Evolutionary conservation across 2,888 invertebrate species (phyloP).

Genomic region (Torymus tubicola): DNA sequence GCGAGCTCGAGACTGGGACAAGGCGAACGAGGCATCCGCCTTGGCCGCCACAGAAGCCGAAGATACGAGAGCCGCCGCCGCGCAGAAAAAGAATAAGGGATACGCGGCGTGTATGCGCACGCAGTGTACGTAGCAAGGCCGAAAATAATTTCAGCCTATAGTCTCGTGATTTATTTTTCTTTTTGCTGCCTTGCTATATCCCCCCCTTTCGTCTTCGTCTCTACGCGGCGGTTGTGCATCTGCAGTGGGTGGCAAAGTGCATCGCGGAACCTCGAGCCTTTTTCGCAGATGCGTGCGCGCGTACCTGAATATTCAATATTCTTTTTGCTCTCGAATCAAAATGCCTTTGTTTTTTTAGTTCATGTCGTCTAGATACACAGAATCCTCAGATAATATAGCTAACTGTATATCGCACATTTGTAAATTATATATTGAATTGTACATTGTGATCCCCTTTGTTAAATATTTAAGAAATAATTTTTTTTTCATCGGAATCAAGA

Average conservation of each 20-base stretch:
- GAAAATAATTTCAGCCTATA: conserved; percentile 53
- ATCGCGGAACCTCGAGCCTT: conserved; percentile 21
- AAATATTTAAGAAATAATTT: no score
- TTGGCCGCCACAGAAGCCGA: conserved; percentile 57
- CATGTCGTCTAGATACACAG: no score
- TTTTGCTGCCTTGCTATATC: no score
- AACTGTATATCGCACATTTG: no score
- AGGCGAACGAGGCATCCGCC: conserved; percentile 62
- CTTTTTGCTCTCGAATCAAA: not conserved
- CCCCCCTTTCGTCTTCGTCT: not conserved
- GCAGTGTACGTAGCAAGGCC: conserved; percentile 46
- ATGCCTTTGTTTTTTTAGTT: no score
- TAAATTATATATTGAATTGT: no score
- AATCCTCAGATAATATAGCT: no score
- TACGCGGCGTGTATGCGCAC: conserved; percentile 1
- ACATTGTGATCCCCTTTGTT: no score
- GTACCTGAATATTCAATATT: conserved; percentile 23
- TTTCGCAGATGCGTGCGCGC: not conserved
- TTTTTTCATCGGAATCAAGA: no score
- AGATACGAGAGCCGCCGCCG: not conserved
- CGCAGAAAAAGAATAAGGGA: conserved; percentile 39
- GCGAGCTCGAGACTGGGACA: conserved; percentile 61
- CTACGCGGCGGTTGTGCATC: not conserved
- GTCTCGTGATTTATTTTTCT: conserved; percentile 40
- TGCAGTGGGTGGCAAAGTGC: conserved; percentile 37